Percentiles rank a stretch among this genome's conserved stretches.
phyloP scores from a whole-genome alignment of 2,797 vertebrate species.

The Pampus argenteus region DNA sequence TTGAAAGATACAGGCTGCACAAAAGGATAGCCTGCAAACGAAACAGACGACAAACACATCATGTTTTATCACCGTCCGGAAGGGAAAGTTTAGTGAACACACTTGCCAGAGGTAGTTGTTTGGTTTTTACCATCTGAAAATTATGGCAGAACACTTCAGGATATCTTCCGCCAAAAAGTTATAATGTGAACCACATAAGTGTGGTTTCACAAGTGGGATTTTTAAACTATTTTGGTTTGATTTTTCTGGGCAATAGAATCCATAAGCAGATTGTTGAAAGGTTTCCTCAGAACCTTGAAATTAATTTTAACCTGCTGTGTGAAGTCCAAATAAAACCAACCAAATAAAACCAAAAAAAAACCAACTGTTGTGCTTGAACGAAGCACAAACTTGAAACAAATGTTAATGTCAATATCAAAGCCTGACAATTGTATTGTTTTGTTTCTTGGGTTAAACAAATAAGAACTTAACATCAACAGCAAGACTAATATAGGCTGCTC shows the following conservation, averaged over 20 bases:
- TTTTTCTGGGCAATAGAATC: constrained; percentile 7
- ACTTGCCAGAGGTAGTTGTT: constrained; percentile 18
- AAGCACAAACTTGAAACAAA: neutral
- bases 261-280: neutral
- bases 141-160: constrained; percentile 14
- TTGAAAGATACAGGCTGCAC: constrained; percentile 69
- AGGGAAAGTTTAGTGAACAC: constrained; percentile 2
- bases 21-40: constrained; percentile 72
- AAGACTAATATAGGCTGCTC: constrained; percentile 15
- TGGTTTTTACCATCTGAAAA: constrained; percentile 39
- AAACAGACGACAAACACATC: constrained; percentile 52
- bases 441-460: constrained; percentile 2
- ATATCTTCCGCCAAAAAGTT: constrained; percentile 19
- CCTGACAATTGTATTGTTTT: neutral
- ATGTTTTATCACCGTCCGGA: constrained; percentile 46
- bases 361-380: neutral
- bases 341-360: neutral
- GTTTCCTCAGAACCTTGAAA: neutral
- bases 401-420: neutral
- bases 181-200: constrained; percentile 14
- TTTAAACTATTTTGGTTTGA: neutral
- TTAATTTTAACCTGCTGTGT: neutral
- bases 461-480: constrained; percentile 9
- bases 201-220: constrained; percentile 24
- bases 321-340: neutral